These are phyloP conservation scores for Vollenhovia emeryi DNA, from an alignment of 1,140 invertebrate species.

Conservation along the genomic window DNA sequence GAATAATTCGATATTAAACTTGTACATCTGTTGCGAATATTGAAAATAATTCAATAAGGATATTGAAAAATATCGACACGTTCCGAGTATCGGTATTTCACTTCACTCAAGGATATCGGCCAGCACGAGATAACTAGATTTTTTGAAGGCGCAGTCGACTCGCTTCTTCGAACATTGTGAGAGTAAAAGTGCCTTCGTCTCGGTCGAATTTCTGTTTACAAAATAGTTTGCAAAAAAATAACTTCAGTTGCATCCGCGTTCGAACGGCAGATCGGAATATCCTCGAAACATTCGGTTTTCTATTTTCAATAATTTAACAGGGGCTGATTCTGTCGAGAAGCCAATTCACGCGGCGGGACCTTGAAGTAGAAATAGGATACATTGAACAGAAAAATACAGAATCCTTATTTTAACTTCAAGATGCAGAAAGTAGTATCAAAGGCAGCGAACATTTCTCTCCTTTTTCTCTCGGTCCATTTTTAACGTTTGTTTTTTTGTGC, in stretches of 20 bases:
- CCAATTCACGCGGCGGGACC: not conserved
- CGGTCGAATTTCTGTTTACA: not conserved
- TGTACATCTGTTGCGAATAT: not conserved
- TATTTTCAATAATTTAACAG: slow-evolving; percentile 22
- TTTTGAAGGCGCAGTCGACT: slow-evolving; percentile 32
- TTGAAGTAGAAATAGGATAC: not conserved
- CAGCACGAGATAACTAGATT: slow-evolving; percentile 6
- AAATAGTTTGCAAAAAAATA: not conserved
- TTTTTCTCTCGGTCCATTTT: not conserved
- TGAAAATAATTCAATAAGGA: not conserved
- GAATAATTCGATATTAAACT: not conserved
- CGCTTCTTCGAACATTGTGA: not conserved
- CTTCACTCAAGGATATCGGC: slow-evolving; percentile 1
- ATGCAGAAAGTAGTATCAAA: not conserved
- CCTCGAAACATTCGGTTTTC: not conserved
- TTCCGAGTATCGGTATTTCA: slow-evolving; percentile 25
- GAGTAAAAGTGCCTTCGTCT: slow-evolving; percentile 9
- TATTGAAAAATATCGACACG: slow-evolving; percentile 26
- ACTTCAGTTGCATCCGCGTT: not conserved
- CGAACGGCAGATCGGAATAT: slow-evolving; percentile 20
- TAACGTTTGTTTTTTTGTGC: not conserved
- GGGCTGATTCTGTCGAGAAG: not conserved
- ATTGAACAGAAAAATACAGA: not conserved
- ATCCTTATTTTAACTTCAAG: not conserved
- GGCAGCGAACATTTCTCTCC: not conserved